Evolutionary conservation across 2,888 invertebrate species (phyloP).

Genomic region (Hetaerina titia): DNA sequence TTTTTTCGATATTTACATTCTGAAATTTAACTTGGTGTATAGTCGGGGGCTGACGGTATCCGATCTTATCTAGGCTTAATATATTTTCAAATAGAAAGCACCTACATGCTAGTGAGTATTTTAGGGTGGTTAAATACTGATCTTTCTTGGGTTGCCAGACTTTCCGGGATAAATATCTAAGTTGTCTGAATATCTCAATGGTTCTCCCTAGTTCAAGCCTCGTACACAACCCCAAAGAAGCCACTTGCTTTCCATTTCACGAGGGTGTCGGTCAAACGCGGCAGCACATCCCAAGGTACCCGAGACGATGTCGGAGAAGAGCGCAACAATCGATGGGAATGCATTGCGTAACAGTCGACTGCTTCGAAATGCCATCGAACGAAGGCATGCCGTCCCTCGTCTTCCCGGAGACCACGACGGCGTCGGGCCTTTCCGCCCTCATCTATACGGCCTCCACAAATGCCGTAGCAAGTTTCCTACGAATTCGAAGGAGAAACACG

Average conservation of each 20-base stretch:
- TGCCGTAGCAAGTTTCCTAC: background rate
- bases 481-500: background rate
- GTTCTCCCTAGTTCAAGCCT: background rate
- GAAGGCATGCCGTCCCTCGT: background rate
- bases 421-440: background rate
- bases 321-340: background rate
- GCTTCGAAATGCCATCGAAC: conserved; percentile 6
- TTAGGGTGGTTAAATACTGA: too few species aligned
- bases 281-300: background rate
- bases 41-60: too few species aligned
- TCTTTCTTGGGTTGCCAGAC: background rate
- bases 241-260: background rate
- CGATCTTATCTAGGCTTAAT: too few species aligned
- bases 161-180: background rate
- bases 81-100: too few species aligned
- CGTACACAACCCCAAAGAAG: background rate
- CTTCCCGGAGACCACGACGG: background rate
- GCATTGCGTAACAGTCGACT: conserved; percentile 19
- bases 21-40: too few species aligned
- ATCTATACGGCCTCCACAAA: conserved; percentile 26
- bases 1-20: too few species aligned
- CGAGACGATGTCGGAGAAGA: background rate
- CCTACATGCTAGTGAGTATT: too few species aligned
- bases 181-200: background rate
- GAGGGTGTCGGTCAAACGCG: background rate